A percentile compares a stretch with the other conserved stretches of the same genome.
Conservation (phyloP, 2,113 vertebrate genomes). For the Festucalex cinctus region DNA sequence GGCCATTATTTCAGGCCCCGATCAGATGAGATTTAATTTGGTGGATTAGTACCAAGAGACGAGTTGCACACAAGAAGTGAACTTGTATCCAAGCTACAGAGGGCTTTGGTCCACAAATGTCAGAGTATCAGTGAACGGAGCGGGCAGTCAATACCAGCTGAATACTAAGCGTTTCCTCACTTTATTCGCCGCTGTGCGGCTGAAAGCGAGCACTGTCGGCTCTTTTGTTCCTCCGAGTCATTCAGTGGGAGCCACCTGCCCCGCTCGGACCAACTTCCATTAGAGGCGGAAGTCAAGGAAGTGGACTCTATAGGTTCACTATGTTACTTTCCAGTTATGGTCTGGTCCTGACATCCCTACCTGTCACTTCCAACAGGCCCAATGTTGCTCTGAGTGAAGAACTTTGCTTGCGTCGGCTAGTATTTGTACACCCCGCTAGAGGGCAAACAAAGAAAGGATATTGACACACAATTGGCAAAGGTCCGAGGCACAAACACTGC, state of each 20-base stretch:
- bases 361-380: conserved; percentile 10
- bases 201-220: conserved; percentile 63
- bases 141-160: conserved; percentile 55
- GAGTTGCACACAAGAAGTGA: conserved; percentile 20
- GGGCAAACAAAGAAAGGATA: conserved; percentile 58
- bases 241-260: conserved; percentile 67
- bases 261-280: conserved; percentile 42
- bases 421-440: conserved; percentile 33
- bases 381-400: conserved; percentile 14
- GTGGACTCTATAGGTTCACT: neutral
- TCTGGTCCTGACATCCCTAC: neutral
- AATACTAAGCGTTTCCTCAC: conserved; percentile 66
- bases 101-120: conserved; percentile 54
- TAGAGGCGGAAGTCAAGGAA: conserved; percentile 22
- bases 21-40: conserved; percentile 2
- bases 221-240: conserved; percentile 60
- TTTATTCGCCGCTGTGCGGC: conserved; percentile 54
- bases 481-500: conserved; percentile 51
- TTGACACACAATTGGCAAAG: conserved; percentile 44
- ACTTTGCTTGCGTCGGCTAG: conserved; percentile 41
- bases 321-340: neutral
- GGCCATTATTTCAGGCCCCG: neutral
- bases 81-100: conserved; percentile 38
- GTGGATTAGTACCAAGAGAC: conserved; percentile 14
- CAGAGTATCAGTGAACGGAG: conserved; percentile 57